These are phyloP conservation scores for Siniperca scherzeri DNA, from an alignment of 2,797 vertebrate species.

Conservation along the genomic window DNA sequence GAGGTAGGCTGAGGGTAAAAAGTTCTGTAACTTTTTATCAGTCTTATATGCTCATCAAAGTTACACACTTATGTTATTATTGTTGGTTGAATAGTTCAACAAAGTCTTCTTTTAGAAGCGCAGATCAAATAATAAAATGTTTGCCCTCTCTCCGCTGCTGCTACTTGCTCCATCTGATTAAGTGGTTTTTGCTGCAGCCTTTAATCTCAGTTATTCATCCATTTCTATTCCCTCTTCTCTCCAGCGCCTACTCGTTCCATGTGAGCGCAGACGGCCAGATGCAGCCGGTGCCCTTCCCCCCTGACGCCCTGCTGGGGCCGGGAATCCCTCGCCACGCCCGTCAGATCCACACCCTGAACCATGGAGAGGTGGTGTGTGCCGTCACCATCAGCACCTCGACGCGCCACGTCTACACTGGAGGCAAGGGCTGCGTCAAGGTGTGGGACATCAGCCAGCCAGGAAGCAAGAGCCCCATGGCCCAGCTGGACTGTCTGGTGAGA, in stretches of 20 bases:
- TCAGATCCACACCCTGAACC: slow-evolving; percentile 90
- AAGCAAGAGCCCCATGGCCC: slow-evolving; percentile 89
- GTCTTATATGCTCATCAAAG: background rate
- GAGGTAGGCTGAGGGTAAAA: background rate
- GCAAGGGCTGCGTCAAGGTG: slow-evolving; percentile 85
- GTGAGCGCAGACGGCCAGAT: slow-evolving; percentile 93
- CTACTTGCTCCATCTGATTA: background rate
- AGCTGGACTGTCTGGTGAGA: slow-evolving; percentile 89
- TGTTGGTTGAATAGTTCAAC: background rate
- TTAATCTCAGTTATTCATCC: slow-evolving; percentile 1
- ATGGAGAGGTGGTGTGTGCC: slow-evolving; percentile 90
- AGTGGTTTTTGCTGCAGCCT: slow-evolving; percentile 2
- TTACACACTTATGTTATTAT: background rate
- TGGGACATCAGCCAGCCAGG: slow-evolving; percentile 91
- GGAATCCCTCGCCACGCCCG: slow-evolving; percentile 90
- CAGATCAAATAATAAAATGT: background rate
- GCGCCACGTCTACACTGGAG: slow-evolving; percentile 81
- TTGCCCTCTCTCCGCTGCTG: background rate
- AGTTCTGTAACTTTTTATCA: background rate
- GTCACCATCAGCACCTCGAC: slow-evolving; percentile 92
- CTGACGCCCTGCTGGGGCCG: slow-evolving; percentile 89
- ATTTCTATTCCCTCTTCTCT: background rate
- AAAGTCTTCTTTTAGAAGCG: slow-evolving; percentile 1
- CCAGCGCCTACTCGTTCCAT: slow-evolving; percentile 92
- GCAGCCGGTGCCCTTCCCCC: slow-evolving; percentile 92